A percentile compares a stretch with the other conserved stretches of the same genome.
phyloP scores from a whole-genome alignment of 2,888 invertebrate genomes.

The Caenorhabditis becei region DNA sequence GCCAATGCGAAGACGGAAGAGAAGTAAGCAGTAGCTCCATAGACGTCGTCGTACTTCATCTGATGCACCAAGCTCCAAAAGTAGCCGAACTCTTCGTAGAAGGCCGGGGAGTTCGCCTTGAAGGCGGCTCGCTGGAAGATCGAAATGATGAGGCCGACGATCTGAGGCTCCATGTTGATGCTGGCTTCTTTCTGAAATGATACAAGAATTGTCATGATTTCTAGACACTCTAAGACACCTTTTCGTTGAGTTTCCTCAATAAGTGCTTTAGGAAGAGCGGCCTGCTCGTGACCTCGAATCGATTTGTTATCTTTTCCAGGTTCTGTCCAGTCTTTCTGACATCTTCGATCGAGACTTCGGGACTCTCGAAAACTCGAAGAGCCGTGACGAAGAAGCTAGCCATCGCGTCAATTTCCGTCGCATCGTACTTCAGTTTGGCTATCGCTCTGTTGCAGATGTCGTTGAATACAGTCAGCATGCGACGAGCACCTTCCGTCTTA shows the following conservation, averaged over 20 bases:
- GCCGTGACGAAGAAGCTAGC: constrained; percentile 40
- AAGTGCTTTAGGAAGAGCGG: constrained; percentile 36
- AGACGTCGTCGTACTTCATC: constrained; percentile 51
- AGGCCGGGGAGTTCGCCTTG: background rate
- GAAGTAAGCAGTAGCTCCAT: constrained; percentile 46
- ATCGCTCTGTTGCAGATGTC: constrained; percentile 10
- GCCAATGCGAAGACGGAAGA: constrained; percentile 46
- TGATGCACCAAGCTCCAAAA: constrained; percentile 27
- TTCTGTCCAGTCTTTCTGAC: constrained; percentile 9
- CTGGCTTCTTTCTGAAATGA: constrained; percentile 18
- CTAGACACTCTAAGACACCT: background rate
- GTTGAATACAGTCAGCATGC: constrained; percentile 12
- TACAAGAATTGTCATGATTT: background rate
- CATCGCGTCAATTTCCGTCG: constrained; percentile 18
- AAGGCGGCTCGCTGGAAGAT: constrained; percentile 17
- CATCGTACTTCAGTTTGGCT: background rate
- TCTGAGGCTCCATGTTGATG: constrained; percentile 35
- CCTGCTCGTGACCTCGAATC: constrained; percentile 15
- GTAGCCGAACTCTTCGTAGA: constrained; percentile 52
- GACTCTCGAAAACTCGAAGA: constrained; percentile 17
- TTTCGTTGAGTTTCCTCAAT: constrained; percentile 7
- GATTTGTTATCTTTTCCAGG: constrained; percentile 5
- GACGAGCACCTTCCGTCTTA: constrained; percentile 1
- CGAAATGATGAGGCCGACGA: constrained; percentile 43
- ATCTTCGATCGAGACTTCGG: constrained; percentile 6